Evolutionary conservation across 2,797 vertebrate genomes (phyloP).

Genomic region (Brotula barbata): DNA sequence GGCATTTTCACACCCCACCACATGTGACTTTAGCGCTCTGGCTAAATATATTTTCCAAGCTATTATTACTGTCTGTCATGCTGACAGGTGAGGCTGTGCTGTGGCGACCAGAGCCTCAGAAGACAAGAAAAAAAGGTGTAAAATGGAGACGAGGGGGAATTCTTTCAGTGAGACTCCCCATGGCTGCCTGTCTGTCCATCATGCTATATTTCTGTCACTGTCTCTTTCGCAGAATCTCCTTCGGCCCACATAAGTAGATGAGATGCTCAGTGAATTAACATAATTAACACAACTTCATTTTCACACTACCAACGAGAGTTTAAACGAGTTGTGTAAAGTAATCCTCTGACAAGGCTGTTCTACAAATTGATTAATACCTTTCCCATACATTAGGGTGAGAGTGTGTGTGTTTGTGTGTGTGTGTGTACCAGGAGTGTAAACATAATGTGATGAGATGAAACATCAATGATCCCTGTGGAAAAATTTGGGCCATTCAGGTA

Average conservation of each 20-base stretch:
- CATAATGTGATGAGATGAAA: not conserved
- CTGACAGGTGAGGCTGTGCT: conserved; percentile 67
- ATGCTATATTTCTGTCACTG: conserved; percentile 40
- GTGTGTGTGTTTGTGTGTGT: conserved; percentile 4
- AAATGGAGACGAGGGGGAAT: conserved; percentile 58
- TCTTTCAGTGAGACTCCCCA: conserved; percentile 50
- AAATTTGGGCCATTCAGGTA: conserved; percentile 11
- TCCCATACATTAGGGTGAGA: conserved; percentile 19
- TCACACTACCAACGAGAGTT: conserved; percentile 58
- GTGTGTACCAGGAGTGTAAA: not conserved
- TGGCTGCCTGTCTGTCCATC: conserved; percentile 46
- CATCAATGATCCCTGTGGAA: conserved; percentile 1
- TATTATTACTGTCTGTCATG: conserved; percentile 66
- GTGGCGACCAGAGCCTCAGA: conserved; percentile 47
- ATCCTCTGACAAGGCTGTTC: conserved; percentile 61
- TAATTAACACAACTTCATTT: conserved; percentile 63
- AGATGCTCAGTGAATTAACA: conserved; percentile 65
- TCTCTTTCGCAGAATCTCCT: conserved; percentile 7
- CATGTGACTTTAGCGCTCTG: conserved; percentile 65
- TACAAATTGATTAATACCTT: conserved; percentile 56
- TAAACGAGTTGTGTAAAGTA: conserved; percentile 63
- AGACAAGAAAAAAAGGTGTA: conserved; percentile 47
- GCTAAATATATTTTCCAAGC: conserved; percentile 65
- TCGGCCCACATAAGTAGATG: conserved; percentile 40
- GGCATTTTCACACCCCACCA: conserved; percentile 62